Percentiles rank a stretch among this genome's conserved stretches.
Evolutionary conservation across 2,888 invertebrate genomes (phyloP).

Genomic region (Drosophila nr. perissopoda): DNA sequence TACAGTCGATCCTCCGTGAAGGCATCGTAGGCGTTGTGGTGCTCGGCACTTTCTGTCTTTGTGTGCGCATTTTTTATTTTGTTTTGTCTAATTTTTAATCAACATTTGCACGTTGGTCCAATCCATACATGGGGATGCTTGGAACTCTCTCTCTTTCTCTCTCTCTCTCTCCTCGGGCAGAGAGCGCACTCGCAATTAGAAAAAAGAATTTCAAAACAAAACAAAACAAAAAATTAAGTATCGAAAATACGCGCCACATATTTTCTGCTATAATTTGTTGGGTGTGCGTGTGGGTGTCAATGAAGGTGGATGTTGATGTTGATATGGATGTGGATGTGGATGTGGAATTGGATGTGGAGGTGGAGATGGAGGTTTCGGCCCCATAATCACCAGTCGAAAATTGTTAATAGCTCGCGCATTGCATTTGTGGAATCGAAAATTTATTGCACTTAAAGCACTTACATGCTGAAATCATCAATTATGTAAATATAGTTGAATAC

Average conservation of each 20-base stretch:
- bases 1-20: constrained; percentile 61
- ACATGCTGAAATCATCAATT: constrained; percentile 24
- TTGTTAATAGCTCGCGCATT: constrained; percentile 64
- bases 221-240: constrained; percentile 63
- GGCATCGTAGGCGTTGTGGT: constrained; percentile 67
- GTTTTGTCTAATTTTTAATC: constrained; percentile 81
- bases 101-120: constrained; percentile 81
- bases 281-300: constrained; percentile 48
- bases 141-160: constrained; percentile 75
- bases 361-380: constrained; percentile 31
- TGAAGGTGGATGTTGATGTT: constrained; percentile 31
- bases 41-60: constrained; percentile 20
- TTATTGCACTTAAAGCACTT: constrained; percentile 20
- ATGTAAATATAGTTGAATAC: constrained; percentile 19
- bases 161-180: constrained; percentile 53
- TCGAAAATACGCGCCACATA: constrained; percentile 50
- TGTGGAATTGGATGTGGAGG: constrained; percentile 19
- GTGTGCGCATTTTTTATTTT: constrained; percentile 46
- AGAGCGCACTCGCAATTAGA: constrained; percentile 64
- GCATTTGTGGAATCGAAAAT: constrained; percentile 33
- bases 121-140: constrained; percentile 85
- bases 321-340: constrained; percentile 22
- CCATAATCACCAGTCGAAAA: constrained; percentile 54
- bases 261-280: constrained; percentile 55
- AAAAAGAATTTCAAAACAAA: constrained; percentile 72